Conservation (phyloP, 2,797 vertebrate genomes). For the Lacerta agilis region DNA sequence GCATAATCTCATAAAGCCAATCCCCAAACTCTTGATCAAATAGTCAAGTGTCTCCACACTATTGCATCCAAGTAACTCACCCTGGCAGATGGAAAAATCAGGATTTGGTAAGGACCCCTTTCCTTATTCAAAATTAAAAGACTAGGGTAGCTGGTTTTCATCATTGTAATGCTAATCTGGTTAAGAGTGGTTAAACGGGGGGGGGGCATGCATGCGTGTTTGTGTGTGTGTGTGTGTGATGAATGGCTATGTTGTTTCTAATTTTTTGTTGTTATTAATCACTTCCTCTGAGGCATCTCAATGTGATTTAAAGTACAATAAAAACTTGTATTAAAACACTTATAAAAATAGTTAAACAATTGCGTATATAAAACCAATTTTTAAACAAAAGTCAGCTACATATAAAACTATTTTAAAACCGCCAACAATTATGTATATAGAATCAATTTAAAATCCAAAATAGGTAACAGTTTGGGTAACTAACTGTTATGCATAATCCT, state of each 20-base stretch:
- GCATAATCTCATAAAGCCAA: conserved; percentile 49
- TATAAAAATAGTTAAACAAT: no score
- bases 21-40: conserved; percentile 45
- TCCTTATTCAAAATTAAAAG: background rate
- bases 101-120: conserved; percentile 22
- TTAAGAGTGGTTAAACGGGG: conserved; percentile 36
- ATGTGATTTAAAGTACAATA: no score
- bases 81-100: conserved; percentile 17
- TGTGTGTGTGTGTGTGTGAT: background rate
- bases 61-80: conserved; percentile 39
- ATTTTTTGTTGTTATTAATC: background rate
- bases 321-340: no score
- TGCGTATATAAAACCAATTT: no score
- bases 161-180: conserved; percentile 21
- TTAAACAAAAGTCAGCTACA: no score
- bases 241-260: background rate
- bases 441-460: no score
- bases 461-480: no score
- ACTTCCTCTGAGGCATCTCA: no score
- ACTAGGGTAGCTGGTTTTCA: background rate
- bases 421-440: no score
- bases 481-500: no score
- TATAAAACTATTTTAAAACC: no score
- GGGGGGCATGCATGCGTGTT: background rate
- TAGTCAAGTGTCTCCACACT: conserved; percentile 25